Conservation (phyloP, 1,140 invertebrate species). For the Drosophila virilis region DNA sequence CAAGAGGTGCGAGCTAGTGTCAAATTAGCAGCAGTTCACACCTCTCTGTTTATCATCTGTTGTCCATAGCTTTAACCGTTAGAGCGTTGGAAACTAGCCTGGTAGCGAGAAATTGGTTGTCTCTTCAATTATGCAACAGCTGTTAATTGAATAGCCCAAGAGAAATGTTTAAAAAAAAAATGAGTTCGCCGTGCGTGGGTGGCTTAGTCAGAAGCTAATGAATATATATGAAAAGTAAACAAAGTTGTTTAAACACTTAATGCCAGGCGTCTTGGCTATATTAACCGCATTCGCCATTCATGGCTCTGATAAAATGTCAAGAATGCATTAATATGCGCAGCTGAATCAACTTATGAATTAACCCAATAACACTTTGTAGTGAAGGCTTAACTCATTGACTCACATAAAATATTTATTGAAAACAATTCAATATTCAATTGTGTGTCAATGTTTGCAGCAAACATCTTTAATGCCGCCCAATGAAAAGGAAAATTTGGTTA, state of each 20-base stretch:
- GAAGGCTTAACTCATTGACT: not conserved
- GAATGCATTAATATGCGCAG: not conserved
- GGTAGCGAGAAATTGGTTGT: conserved; percentile 42
- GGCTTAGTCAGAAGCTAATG: conserved; percentile 12
- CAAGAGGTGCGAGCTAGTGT: conserved; percentile 20
- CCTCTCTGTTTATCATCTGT: conserved; percentile 27
- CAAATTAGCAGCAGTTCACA: conserved; percentile 68
- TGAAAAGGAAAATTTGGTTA: not conserved
- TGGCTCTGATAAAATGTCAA: not conserved
- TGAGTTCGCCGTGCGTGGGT: conserved; percentile 13
- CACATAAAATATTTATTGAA: too few relatives aligned
- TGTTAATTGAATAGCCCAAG: conserved; percentile 55
- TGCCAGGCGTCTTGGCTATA: not conserved
- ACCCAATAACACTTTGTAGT: not conserved
- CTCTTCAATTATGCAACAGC: conserved; percentile 54
- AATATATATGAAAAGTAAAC: conserved; percentile 2
- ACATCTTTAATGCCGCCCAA: not conserved
- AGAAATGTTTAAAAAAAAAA: conserved; percentile 8
- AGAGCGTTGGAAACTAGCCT: conserved; percentile 48
- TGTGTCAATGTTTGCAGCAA: too few relatives aligned
- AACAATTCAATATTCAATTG: too few relatives aligned
- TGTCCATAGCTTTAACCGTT: conserved; percentile 37
- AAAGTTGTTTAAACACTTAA: conserved; percentile 13
- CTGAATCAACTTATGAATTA: not conserved
- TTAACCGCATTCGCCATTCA: not conserved